Evolutionary conservation across 2,113 vertebrate genomes (phyloP), one percentile per base, ranked within the genome.

Genomic region (Chionis minor): DNA sequence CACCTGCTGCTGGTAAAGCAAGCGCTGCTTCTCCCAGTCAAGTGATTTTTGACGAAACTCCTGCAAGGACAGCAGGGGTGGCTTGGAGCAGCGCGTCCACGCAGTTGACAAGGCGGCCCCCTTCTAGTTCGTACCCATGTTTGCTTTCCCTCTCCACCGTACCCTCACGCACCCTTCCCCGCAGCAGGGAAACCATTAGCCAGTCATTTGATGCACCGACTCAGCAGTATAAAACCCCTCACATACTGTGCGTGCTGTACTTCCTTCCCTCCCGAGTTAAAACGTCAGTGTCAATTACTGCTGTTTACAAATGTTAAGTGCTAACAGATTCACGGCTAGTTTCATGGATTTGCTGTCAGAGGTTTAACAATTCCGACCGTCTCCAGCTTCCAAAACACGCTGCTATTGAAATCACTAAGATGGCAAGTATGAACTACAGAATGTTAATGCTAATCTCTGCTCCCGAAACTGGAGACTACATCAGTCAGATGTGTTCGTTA

Each of bases 21-120:
- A 66, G n/a, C 98, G 97, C 96, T 99, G 99, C 96, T 99, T 98
- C 97, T 99, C 99, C 99, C 99, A 99, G 80, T 99, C 98, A 38
- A 97, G 92, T 21, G 99, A 99, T 81, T 95, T 98, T 70, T 98
- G 98, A 28, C 97, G 98, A 63, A 98, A 98, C 67, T 99, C 99
- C 99, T 99, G 97, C 80, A 93, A 88, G 97, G 82, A 83, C 92
- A 98, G 97, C 96, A 79, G 93, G 84, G 72, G 49, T 79, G 95
- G 84, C 66, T 94, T 38, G 59, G 70, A 86, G 81, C 87, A 40
- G 22, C 11, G 58, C 7, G 6, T 33, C 59, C 71, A 24, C 3
- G 4, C 59, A 44, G 70, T 52, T 65, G 67, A 66, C 45, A 77
- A 69, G 49, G 32, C 38, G 58, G 51, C 42, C 73, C 58, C 62